phyloP scores from a whole-genome alignment of 2,113 vertebrate genomes.

The Emberiza fucata region DNA sequence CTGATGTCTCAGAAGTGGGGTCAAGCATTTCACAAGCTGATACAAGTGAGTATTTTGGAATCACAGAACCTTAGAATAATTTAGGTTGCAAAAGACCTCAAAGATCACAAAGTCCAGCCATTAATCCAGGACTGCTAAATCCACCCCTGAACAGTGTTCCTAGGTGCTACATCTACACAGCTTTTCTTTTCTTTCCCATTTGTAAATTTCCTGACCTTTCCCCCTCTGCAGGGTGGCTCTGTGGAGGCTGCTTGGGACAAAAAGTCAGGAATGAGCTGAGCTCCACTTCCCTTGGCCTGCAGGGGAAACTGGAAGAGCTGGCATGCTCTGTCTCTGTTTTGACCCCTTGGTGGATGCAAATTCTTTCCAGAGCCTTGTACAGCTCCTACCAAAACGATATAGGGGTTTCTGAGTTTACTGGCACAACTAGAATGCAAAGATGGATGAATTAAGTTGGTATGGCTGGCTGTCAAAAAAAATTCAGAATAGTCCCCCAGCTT shows the following conservation, averaged over 20 bases:
- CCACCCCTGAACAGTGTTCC: not conserved
- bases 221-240: not conserved
- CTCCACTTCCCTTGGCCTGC: not conserved
- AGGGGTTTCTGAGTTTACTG: not conserved
- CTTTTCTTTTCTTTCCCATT: not conserved
- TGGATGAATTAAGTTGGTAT: not conserved
- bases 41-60: not conserved
- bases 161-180: not conserved
- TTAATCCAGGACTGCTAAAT: not conserved
- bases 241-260: not conserved
- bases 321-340: not conserved
- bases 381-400: not conserved
- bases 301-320: not conserved
- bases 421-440: not conserved
- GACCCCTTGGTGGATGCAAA: not conserved
- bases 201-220: accelerated
- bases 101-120: not conserved
- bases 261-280: not conserved
- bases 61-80: not conserved
- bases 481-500: not conserved
- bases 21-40: not conserved
- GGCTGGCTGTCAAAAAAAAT: not conserved
- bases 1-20: not conserved
- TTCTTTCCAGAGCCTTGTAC: not conserved
- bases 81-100: not conserved